A percentile compares a stretch with the other conserved stretches of the same genome.
Evolutionary conservation across 2,888 invertebrate species (phyloP).

Genomic region (Lochmaea crataegi): DNA sequence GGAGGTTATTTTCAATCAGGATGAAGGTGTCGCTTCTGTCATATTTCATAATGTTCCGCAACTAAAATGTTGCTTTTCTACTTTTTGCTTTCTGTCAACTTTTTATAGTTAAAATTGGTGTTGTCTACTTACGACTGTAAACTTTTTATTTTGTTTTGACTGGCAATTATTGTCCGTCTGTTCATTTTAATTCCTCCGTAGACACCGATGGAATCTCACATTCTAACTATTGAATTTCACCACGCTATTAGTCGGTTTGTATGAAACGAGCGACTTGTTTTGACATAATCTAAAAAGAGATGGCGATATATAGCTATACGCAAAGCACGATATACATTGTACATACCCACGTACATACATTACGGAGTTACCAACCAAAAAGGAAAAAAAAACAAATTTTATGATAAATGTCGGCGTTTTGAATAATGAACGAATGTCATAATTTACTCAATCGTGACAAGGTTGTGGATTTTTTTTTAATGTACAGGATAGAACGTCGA

Average conservation of each 20-base stretch:
- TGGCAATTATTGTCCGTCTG: no score
- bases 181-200: no score
- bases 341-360: conserved; percentile 40
- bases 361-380: conserved; percentile 17
- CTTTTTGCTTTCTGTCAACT: no score
- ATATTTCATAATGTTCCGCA: no score
- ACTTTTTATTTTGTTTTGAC: no score
- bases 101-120: no score
- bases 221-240: neutral
- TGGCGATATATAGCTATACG: conserved; percentile 41
- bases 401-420: conserved; percentile 30
- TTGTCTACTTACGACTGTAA: no score
- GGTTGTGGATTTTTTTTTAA: conserved; percentile 15
- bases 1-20: no score
- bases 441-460: conserved; percentile 37
- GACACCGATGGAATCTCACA: no score
- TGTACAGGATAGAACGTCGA: neutral
- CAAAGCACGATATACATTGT: conserved; percentile 42
- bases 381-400: conserved; percentile 35
- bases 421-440: conserved; percentile 32
- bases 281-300: conserved; percentile 52
- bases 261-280: conserved; percentile 54
- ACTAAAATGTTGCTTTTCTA: no score
- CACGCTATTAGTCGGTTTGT: conserved; percentile 53
- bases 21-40: no score